phyloP scores from a whole-genome alignment of 2,113 vertebrate species.

The Toxotes chatareus region DNA sequence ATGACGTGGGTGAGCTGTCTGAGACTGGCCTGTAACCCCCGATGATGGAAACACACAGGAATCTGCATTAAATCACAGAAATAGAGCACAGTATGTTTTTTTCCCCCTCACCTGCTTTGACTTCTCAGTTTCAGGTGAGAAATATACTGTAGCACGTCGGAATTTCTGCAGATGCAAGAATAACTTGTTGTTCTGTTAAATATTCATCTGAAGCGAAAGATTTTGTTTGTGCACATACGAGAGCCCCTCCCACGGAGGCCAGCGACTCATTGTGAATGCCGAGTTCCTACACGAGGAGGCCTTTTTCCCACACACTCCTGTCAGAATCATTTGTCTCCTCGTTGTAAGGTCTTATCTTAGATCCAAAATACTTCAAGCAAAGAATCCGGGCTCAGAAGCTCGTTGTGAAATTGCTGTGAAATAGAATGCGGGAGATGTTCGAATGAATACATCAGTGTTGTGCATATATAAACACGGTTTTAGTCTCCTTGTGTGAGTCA shows the following conservation, averaged over 20 bases:
- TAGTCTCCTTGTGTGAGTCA: constrained; percentile 70
- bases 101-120: background rate
- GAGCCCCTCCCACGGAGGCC: constrained; percentile 18
- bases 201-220: constrained; percentile 51
- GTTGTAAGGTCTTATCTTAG: constrained; percentile 60
- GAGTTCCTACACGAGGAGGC: constrained; percentile 27
- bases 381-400: constrained; percentile 54
- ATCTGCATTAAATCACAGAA: constrained; percentile 10
- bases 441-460: constrained; percentile 67
- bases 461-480: constrained; percentile 62
- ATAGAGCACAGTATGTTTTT: background rate
- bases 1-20: background rate
- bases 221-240: constrained; percentile 34
- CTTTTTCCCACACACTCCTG: constrained; percentile 30
- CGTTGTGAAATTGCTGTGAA: constrained; percentile 75
- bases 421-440: constrained; percentile 61
- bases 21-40: background rate
- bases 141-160: constrained; percentile 2
- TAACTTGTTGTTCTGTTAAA: constrained; percentile 38
- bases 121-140: constrained; percentile 31
- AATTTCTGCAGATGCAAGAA: constrained; percentile 8
- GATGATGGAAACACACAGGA: constrained; percentile 14
- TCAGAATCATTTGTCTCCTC: constrained; percentile 64
- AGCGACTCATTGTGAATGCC: constrained; percentile 27
- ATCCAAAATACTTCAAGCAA: constrained; percentile 70